phyloP scores from a whole-genome alignment of 2,888 invertebrate species.

The Mamestra brassicae region DNA sequence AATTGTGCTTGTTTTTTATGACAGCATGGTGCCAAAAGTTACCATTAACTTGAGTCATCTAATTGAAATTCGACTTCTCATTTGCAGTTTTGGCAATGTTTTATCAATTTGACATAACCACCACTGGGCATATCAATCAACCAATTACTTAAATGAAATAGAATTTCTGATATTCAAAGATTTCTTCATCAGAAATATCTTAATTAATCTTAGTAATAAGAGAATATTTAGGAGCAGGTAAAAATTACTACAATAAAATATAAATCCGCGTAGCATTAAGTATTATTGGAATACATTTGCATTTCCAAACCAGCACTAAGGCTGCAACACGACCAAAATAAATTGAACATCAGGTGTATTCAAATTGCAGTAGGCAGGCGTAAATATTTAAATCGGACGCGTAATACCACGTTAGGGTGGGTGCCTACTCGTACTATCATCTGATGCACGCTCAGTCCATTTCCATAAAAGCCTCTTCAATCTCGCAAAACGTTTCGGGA shows the following conservation, averaged over 20 bases:
- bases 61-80: constrained; percentile 7
- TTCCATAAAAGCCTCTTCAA: constrained; percentile 91
- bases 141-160: too few species aligned
- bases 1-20: constrained; percentile 58
- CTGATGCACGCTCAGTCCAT: constrained; percentile 87
- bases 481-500: constrained; percentile 89
- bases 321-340: constrained; percentile 72
- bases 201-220: neutral
- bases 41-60: neutral
- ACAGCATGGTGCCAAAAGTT: constrained; percentile 9
- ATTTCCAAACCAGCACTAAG: constrained; percentile 64
- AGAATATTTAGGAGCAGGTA: neutral
- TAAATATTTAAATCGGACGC: constrained; percentile 87
- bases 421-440: constrained; percentile 77
- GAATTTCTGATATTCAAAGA: too few species aligned
- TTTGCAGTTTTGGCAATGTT: neutral
- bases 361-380: constrained; percentile 81
- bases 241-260: constrained; percentile 22
- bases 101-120: too few species aligned
- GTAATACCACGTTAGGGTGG: constrained; percentile 77
- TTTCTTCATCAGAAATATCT: too few species aligned
- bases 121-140: too few species aligned
- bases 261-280: constrained; percentile 48
- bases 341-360: constrained; percentile 84
- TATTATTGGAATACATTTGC: constrained; percentile 67